Conservation (phyloP, 2,113 vertebrate species). For the Clarias gariepinus region DNA sequence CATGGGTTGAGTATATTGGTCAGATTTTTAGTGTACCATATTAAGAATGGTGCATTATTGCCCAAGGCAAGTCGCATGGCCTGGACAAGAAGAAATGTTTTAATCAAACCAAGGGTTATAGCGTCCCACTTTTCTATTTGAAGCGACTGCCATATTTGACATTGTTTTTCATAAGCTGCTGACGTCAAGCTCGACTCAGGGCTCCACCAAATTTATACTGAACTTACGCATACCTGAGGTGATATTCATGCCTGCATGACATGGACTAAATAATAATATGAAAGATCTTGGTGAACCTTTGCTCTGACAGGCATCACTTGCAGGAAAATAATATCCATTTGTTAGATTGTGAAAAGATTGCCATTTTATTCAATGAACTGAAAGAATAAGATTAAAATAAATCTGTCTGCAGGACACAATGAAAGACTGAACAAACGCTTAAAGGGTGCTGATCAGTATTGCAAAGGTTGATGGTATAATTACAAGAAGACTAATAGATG, state of each 20-base stretch:
- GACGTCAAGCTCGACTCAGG: neutral
- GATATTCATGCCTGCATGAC: neutral
- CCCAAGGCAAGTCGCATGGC: slow-evolving; percentile 7
- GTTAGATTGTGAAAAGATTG: neutral
- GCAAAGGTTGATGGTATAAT: neutral
- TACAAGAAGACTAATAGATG: neutral
- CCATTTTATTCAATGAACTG: neutral
- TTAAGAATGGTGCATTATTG: neutral
- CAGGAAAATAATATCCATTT: neutral
- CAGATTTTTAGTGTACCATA: neutral
- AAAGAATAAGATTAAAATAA: neutral
- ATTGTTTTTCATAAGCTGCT: neutral
- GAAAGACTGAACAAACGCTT: neutral
- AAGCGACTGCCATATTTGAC: slow-evolving; percentile 7
- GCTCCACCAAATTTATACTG: neutral
- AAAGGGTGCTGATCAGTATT: neutral
- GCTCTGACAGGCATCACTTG: neutral
- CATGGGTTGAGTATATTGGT: neutral
- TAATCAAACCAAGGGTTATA: slow-evolving; percentile 7
- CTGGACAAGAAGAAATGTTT: slow-evolving; percentile 15
- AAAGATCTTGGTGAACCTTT: neutral
- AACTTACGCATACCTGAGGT: neutral
- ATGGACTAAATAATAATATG: neutral
- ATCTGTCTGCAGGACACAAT: neutral
- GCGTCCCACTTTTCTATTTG: slow-evolving; percentile 1